Percentiles rank a stretch among this genome's conserved stretches.
These are phyloP conservation scores for Diplolepis rosae DNA, from an alignment of 2,888 invertebrate species.

Conservation along the genomic window DNA sequence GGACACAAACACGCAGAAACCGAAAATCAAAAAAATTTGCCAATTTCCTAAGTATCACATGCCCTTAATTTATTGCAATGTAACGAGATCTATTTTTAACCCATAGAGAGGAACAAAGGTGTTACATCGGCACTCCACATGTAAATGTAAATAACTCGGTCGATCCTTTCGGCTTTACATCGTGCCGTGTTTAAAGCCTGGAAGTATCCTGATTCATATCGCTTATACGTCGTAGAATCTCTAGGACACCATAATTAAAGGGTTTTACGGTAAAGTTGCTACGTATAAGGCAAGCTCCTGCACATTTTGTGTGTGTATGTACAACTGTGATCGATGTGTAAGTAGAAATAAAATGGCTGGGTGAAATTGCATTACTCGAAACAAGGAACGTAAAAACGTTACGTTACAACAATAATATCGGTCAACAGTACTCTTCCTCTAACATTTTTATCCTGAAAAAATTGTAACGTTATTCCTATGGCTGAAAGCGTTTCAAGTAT, in stretches of 20 bases:
- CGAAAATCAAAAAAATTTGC: not conserved
- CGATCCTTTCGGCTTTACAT: too few relatives aligned
- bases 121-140: not conserved
- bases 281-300: not conserved
- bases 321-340: not conserved
- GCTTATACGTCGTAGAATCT: constrained; percentile 5
- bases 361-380: not conserved
- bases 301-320: not conserved
- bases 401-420: not conserved
- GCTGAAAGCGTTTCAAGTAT: not conserved
- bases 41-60: not conserved
- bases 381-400: not conserved
- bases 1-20: too few relatives aligned
- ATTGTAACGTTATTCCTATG: not conserved
- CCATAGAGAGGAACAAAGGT: constrained; percentile 19
- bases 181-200: constrained; percentile 8
- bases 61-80: constrained; percentile 8
- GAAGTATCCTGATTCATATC: constrained; percentile 3
- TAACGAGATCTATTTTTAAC: not conserved
- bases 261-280: constrained; percentile 34
- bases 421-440: not conserved
- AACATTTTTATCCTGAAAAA: too few relatives aligned
- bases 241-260: constrained; percentile 36
- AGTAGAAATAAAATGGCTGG: not conserved
- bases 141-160: constrained; percentile 27